Percentiles rank a stretch among this genome's conserved stretches.
These are phyloP conservation scores for Cliona cf. orientalis DNA, from an alignment of 37 sponge, comb jelly and placozoan species.

Conservation along the genomic window DNA sequence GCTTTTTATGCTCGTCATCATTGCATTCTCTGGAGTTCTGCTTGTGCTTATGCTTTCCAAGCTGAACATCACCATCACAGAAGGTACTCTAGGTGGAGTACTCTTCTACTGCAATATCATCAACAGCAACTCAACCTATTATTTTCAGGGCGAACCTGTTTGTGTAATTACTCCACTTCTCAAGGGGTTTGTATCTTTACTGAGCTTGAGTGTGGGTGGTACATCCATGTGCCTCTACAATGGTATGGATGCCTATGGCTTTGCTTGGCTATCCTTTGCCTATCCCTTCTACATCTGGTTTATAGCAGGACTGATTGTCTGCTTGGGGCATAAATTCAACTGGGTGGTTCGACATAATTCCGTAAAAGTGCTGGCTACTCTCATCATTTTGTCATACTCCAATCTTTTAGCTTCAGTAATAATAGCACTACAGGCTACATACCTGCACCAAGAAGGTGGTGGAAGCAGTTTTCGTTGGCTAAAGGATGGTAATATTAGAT, in stretches of 20 bases:
- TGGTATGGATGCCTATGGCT: background rate
- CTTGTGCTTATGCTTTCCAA: background rate
- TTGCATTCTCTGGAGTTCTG: background rate
- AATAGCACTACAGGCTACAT: too few species aligned
- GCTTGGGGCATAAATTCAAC: background rate
- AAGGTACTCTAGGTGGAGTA: slow-evolving; percentile 1
- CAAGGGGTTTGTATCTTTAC: background rate
- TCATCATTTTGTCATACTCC: background rate
- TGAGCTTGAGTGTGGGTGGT: background rate
- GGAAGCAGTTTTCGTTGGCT: too few species aligned
- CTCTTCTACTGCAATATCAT: background rate
- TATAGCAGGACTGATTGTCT: background rate
- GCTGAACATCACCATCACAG: background rate
- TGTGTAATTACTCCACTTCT: background rate
- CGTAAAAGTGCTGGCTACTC: slow-evolving; percentile 8
- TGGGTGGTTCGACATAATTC: background rate
- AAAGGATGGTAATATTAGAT: background rate
- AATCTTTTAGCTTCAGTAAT: background rate
- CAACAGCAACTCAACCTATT: background rate
- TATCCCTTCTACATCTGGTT: background rate
- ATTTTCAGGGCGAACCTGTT: background rate
- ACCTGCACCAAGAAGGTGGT: too few species aligned
- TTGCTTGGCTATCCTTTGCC: background rate
- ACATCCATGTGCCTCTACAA: too few species aligned
- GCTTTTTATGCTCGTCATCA: background rate